A percentile compares a stretch with the other conserved stretches of the same genome.
phyloP scores from a whole-genome alignment of 2,797 vertebrate species.

The Oreortyx pictus region DNA sequence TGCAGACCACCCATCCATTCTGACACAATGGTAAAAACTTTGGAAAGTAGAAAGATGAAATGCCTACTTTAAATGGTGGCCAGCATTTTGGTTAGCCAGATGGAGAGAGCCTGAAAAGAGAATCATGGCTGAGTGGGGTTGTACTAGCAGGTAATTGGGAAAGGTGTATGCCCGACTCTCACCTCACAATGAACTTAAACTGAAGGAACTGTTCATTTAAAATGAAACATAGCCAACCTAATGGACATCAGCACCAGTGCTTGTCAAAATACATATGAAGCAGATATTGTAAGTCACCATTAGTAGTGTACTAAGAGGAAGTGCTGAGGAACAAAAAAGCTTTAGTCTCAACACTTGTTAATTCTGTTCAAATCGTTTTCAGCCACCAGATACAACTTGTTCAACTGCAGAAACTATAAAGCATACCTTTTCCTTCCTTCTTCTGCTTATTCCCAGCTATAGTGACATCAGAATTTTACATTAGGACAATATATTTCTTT shows the following conservation, averaged over 20 bases:
- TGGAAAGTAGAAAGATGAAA: background rate
- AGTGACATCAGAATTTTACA: background rate
- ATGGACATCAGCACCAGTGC: background rate
- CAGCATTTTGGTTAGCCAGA: background rate
- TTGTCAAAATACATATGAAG: background rate
- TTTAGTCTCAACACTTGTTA: background rate
- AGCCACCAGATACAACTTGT: background rate
- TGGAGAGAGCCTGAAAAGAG: background rate
- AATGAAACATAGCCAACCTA: background rate
- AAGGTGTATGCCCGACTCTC: background rate
- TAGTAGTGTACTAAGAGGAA: background rate
- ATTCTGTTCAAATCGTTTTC: background rate
- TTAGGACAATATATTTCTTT: background rate
- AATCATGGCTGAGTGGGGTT: background rate
- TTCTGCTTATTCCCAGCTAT: background rate
- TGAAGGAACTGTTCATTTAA: background rate
- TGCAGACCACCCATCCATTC: background rate
- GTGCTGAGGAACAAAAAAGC: background rate
- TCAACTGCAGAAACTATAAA: background rate
- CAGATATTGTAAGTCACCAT: background rate
- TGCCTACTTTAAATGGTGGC: background rate
- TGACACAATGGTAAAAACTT: background rate
- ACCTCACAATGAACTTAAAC: background rate
- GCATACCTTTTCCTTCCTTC: background rate
- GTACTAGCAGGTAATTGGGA: background rate